Base-by-base conservation (phyloP, 2,797 vertebrate genomes). In the Dermochelys coriacea region DNA sequence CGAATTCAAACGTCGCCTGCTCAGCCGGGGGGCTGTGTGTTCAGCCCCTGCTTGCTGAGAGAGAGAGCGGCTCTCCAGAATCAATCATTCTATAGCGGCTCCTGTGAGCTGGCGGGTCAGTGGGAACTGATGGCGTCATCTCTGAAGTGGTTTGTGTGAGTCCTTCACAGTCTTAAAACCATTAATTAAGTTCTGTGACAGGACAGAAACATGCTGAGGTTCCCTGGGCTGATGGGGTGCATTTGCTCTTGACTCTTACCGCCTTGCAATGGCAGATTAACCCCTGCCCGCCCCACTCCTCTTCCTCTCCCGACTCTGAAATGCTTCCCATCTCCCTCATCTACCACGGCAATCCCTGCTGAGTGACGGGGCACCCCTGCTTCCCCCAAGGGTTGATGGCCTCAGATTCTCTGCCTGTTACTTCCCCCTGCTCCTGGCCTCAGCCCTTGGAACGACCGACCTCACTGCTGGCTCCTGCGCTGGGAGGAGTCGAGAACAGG, bases 51-150 rank as follows among this genome's bases (percentile, higher is more conserved):
- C 31, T 37, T 8, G 49, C 84, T 50, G 9, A 59, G 89, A 59
- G 89, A 87, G 64, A 88, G 78, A 41, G 78, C 34, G 45, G 45
- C 74, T 82, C 86, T 57, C 78, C 51, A 18, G 41, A 92, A 54
- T 64, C 57, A 64, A 74, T 92, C 94, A 31, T 80, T 90, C 50
- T 74, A 78, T 37, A 82, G 80, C 91, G 1, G 10, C 23, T 86
- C 75, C 85, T 90, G 89, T 1, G 12, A 92, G 92, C 95, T 91
- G 90, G 91, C 75, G 52, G 0, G 0, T 94, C 96, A 96, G 29
- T 93, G 91, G 92, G 82, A 97, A 47, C 96, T 97, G 95, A 95
- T 94, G 95, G 93, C 19, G 6, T 88, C 80, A 19, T 90, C 87
- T 88, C 89, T 49, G 27, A 29, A 55, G 92, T 0, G 4, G 92